A percentile compares a stretch with the other conserved stretches of the same genome.
Evolutionary conservation across 2,113 vertebrate species (phyloP).

Genomic region (Colossoma macropomum): DNA sequence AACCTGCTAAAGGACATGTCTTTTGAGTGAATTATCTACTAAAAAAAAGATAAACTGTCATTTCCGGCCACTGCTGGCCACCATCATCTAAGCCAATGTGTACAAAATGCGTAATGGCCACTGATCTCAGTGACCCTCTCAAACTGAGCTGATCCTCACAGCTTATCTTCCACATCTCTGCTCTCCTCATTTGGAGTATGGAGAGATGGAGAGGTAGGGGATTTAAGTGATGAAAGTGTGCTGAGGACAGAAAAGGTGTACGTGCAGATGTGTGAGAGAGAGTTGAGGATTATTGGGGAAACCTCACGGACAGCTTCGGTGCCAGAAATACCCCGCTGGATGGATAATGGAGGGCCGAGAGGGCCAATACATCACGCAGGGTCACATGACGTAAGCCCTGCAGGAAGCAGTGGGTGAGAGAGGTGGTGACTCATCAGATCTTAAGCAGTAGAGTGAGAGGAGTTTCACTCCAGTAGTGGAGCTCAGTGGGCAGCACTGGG

Average conservation of each 20-base stretch:
- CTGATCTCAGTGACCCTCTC: background rate
- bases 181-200: background rate
- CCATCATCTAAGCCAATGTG: background rate
- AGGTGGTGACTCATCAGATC: slow-evolving; percentile 26
- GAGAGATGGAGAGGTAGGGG: background rate
- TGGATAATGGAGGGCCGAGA: background rate
- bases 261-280: background rate
- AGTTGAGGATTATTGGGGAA: slow-evolving; percentile 5
- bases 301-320: background rate
- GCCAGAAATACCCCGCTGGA: background rate
- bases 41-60: background rate
- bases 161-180: background rate
- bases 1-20: too few relatives aligned
- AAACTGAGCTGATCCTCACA: background rate
- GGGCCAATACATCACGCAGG: background rate
- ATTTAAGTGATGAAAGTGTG: background rate
- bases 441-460: background rate
- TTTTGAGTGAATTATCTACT: background rate
- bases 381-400: background rate
- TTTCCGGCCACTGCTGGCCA: background rate
- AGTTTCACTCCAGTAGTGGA: background rate
- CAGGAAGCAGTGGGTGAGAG: slow-evolving; percentile 6
- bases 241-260: background rate
- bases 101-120: background rate
- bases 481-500: background rate